Evolutionary conservation across 2,888 invertebrate species (phyloP).

Genomic region (Cynaeus angustus): DNA sequence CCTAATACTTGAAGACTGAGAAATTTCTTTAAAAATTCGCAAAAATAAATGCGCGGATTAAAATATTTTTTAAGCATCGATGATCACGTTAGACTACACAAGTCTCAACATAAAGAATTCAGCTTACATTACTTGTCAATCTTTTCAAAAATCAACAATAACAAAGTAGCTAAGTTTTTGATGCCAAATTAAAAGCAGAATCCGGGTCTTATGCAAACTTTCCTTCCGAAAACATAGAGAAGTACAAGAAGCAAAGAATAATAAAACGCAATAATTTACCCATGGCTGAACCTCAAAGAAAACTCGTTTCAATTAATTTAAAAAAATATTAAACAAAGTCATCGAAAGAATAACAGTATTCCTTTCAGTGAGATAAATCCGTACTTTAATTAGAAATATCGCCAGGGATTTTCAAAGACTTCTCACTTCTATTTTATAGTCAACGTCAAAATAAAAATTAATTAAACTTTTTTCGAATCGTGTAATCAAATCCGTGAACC

Average conservation of each 20-base stretch:
- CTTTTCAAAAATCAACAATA: neutral
- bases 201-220: slow-evolving; percentile 27
- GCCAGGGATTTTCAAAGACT: slow-evolving; percentile 10
- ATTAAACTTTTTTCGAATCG: slow-evolving; percentile 26
- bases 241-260: slow-evolving; percentile 56
- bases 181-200: slow-evolving; percentile 31
- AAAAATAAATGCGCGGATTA: too few relatives aligned
- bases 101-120: too few relatives aligned
- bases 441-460: slow-evolving; percentile 24
- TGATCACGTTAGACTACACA: too few relatives aligned
- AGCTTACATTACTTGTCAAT: too few relatives aligned
- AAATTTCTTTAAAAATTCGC: too few relatives aligned
- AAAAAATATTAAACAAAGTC: slow-evolving; percentile 61
- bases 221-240: slow-evolving; percentile 30
- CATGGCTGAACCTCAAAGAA: slow-evolving; percentile 62
- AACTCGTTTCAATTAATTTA: slow-evolving; percentile 63
- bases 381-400: slow-evolving; percentile 36
- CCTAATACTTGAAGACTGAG: too few relatives aligned
- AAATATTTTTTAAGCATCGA: too few relatives aligned
- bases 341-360: slow-evolving; percentile 46
- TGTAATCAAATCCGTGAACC: neutral
- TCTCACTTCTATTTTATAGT: neutral
- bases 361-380: slow-evolving; percentile 52
- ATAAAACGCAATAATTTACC: slow-evolving; percentile 60
- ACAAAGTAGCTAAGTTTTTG: slow-evolving; percentile 11